phyloP scores from a whole-genome alignment of 2,888 invertebrate species.

The Tanypteryx hageni region DNA sequence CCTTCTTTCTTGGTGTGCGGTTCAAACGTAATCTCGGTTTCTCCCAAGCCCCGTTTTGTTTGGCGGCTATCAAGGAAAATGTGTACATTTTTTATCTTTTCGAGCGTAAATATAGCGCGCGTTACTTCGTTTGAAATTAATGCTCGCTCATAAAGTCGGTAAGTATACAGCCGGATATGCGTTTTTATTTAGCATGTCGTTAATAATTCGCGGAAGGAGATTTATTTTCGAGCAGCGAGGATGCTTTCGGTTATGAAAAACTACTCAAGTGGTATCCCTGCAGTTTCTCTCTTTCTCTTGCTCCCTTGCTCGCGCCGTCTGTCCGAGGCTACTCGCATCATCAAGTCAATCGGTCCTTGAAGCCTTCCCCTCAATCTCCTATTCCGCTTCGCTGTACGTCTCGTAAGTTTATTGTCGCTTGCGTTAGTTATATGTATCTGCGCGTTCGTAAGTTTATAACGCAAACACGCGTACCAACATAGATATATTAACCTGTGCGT shows the following conservation, averaged over 20 bases:
- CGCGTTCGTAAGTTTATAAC: too few species aligned
- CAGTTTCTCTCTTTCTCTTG: background rate
- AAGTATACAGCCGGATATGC: background rate
- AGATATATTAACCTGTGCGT: too few species aligned
- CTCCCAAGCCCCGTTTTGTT: too few species aligned
- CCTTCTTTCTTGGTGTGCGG: too few species aligned
- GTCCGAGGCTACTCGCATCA: background rate
- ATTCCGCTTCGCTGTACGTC: too few species aligned
- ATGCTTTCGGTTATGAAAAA: background rate
- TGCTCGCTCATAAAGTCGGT: background rate
- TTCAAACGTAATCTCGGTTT: too few species aligned
- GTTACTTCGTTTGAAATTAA: background rate
- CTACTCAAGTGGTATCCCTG: background rate
- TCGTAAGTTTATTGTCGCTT: too few species aligned
- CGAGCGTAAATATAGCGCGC: background rate
- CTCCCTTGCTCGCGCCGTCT: slow-evolving; percentile 1
- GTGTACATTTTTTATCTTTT: background rate
- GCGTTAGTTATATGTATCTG: too few species aligned
- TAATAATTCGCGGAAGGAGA: background rate
- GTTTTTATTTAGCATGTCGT: background rate
- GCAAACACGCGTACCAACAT: too few species aligned
- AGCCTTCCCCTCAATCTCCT: background rate
- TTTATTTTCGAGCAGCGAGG: too few species aligned
- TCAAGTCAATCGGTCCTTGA: too few species aligned
- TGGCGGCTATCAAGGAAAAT: too few species aligned